Percentiles rank a stretch among this genome's conserved stretches.
These are phyloP conservation scores for Ptychoptera contaminata DNA, from an alignment of 2,888 invertebrate species.

Conservation along the genomic window DNA sequence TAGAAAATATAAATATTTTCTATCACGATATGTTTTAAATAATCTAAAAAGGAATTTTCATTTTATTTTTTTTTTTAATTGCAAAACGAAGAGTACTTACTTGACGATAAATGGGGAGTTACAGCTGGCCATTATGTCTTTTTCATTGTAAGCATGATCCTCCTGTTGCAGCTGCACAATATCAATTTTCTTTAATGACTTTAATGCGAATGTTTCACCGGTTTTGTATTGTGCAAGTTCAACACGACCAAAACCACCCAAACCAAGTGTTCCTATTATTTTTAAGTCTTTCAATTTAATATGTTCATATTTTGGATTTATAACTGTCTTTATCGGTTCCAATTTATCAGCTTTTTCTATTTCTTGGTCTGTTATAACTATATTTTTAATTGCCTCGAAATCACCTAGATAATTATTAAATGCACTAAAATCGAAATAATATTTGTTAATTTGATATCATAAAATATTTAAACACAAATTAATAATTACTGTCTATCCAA, in stretches of 20 bases:
- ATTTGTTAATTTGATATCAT: neutral
- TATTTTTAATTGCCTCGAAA: conserved; percentile 32
- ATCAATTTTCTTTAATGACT: conserved; percentile 78
- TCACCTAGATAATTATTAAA: conserved; percentile 74
- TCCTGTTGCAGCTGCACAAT: conserved; percentile 80
- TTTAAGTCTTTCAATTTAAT: conserved; percentile 65
- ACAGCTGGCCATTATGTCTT: conserved; percentile 66
- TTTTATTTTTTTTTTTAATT: no score
- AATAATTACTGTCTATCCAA: conserved; percentile 62
- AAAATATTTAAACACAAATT: neutral
- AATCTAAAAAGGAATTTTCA: conserved; percentile 36
- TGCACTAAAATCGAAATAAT: conserved; percentile 31
- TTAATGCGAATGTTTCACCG: conserved; percentile 56
- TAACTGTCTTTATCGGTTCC: neutral
- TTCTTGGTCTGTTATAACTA: conserved; percentile 14
- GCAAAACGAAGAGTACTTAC: conserved; percentile 31
- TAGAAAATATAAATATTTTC: conserved; percentile 83
- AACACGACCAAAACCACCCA: conserved; percentile 85
- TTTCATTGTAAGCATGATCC: conserved; percentile 78
- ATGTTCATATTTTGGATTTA: conserved; percentile 40
- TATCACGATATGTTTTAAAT: conserved; percentile 79
- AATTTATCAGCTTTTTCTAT: neutral
- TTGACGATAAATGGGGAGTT: conserved; percentile 62
- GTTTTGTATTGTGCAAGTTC: conserved; percentile 50
- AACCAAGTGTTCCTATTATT: conserved; percentile 71